Evolutionary conservation across 2,888 invertebrate species (phyloP), one percentile per base, ranked within the genome.

Genomic region (Cataglyphis livida): DNA sequence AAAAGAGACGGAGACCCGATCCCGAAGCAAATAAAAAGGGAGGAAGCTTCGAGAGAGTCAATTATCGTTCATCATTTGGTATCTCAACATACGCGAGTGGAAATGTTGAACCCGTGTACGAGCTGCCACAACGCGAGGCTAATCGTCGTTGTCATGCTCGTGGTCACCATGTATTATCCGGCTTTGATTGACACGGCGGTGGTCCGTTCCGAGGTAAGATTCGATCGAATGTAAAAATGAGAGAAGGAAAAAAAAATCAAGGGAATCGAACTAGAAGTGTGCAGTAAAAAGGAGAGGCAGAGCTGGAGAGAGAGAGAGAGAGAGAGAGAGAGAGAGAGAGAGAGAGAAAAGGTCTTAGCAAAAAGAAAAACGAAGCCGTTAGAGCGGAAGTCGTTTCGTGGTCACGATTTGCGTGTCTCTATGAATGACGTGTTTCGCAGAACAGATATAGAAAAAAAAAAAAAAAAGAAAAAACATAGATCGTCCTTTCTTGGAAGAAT

Each of bases 171-270:
- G n/a, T 79, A 18, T 12, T 61, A 70, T 0, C 35, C 70, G 1
- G n/a, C 35, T 59, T 6, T 70, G 21, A 48, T 68, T 9, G 25
- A 78, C 25, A 41, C 78, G 32, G 68, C 70, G 44, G 68, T 5
- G 9, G 21, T 79, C 7, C 32, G 12, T 44, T n/a, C 59, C 12
- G 59, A 79, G 78, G 78, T 79, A 79, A 78, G 70, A 78, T 64
- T 51, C 25, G 0, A n/a, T 9, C 12, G 12, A 51, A 6, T 62
- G n/a, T 4, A 38, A 0, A n/a, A 59, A 12, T 41, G 5, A 18
- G 25, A 28, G 21, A 41, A 66, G 0, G 7, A 32, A 48, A 28
- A 32, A 48, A 28, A 10, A 18, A 6, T 21, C 12, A 15, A 21
- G 12, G 2, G 12, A 38, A 12, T n/a, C 18, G 9, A 61, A 18